These are phyloP conservation scores for Meriones unguiculatus DNA, from an alignment of 2,113 vertebrate species.

Conservation along the genomic window DNA sequence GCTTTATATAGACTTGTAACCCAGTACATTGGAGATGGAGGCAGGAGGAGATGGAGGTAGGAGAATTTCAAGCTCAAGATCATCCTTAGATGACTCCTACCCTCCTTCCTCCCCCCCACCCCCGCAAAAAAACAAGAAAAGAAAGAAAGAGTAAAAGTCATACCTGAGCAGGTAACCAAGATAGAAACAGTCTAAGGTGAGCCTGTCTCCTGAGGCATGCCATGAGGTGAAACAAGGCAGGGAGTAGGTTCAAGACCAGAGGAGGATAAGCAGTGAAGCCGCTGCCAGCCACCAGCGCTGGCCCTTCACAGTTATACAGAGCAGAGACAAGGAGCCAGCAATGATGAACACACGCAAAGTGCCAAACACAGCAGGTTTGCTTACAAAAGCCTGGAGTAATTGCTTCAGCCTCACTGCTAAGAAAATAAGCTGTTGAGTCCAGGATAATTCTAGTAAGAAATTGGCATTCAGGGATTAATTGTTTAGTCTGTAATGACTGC, in stretches of 20 bases:
- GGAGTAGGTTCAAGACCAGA: background rate
- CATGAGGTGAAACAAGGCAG: background rate
- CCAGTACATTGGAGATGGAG: background rate
- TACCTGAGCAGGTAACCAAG: background rate
- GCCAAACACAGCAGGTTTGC: conserved; percentile 78
- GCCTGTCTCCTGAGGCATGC: background rate
- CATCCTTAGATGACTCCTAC: background rate
- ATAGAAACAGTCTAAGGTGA: background rate
- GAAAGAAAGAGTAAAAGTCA: background rate
- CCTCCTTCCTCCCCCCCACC: accelerated
- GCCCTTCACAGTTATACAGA: background rate
- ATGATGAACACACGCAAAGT: conserved; percentile 74
- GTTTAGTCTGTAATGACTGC: conserved; percentile 77
- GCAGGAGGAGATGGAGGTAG: background rate
- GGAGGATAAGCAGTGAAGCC: background rate
- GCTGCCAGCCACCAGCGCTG: background rate
- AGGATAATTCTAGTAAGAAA: conserved; percentile 82
- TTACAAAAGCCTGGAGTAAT: conserved; percentile 76
- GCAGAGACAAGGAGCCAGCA: conserved; percentile 63
- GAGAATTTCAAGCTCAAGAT: background rate
- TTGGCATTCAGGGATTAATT: conserved; percentile 86
- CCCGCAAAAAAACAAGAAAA: background rate
- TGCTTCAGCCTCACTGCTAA: conserved; percentile 77
- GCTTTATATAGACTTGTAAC: background rate
- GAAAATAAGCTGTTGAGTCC: conserved; percentile 82